Base-by-base conservation (phyloP, 2,113 vertebrate species). In the Solea solea region DNA sequence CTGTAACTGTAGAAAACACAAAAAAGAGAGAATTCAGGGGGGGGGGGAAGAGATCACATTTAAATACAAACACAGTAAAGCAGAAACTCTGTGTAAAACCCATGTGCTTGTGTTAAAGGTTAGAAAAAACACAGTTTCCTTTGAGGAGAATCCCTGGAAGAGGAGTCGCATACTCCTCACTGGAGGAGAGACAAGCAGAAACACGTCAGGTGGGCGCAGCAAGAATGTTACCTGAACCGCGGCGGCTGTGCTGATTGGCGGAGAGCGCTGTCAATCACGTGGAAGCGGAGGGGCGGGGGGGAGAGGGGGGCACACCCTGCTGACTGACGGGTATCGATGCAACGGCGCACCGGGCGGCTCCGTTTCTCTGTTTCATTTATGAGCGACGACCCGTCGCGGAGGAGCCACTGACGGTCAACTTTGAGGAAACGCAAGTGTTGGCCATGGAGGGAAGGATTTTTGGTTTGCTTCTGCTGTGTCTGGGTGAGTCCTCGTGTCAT, bases 401-500 rank as follows among this genome's bases (percentile, higher is more conserved):
- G 39, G 1, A 61, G 13, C 5, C 12, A 14, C 2, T 9, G 6
- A 16, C 27, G 21, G 9, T 10, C 5, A 1, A 5, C 14, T 39
- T 2, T 0, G 4, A 16, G 8, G 12, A 2, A 5, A 3, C 4
- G 0, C 0, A 49, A 12, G 4, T 21, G 3, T 39, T 11, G 25
- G 40, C 9, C 1, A 84, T 81, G 81, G 69, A 72, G 57, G 41
- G 10, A 13, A 65, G 28, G 14, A 69, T 70, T n/a, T 64, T 12
- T 10, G 4, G 9, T 0, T 11, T 72, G 8, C 21, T 7, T 57
- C 50, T 87, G 46, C 67, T 85, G 9, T 83, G 65, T 71, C 7
- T 77, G 2, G 72, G 92, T 93, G 64, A 93, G 91, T 92, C 21
- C 51, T 8, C 0, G 9, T 56, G 25, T 15, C 2, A 3, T 1